These are phyloP conservation scores for Cricetomys ansorgei DNA, from an alignment of 2,113 vertebrate species.

Conservation along the genomic window DNA sequence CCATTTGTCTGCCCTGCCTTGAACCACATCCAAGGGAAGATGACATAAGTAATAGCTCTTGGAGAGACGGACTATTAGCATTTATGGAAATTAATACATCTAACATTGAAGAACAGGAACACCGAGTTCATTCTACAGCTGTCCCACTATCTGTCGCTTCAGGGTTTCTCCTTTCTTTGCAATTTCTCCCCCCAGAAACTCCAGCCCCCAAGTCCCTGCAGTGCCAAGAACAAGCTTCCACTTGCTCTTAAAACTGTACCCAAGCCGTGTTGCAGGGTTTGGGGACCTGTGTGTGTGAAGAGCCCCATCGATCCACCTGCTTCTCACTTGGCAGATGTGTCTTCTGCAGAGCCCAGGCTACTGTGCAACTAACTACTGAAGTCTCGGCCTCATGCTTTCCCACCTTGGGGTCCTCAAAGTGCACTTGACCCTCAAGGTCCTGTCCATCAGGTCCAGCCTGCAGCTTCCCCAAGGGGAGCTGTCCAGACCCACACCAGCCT, in stretches of 20 bases:
- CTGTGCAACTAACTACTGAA: neutral
- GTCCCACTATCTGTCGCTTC: slow-evolving; percentile 60
- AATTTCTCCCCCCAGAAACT: slow-evolving; percentile 32
- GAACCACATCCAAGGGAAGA: slow-evolving; percentile 63
- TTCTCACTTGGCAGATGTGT: neutral
- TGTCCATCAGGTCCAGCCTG: neutral
- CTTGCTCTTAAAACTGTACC: neutral
- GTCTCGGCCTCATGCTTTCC: neutral
- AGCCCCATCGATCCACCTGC: neutral
- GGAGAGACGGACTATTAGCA: slow-evolving; percentile 72
- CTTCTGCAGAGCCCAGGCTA: slow-evolving; percentile 41
- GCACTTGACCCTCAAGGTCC: neutral
- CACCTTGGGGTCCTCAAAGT: neutral
- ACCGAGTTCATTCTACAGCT: slow-evolving; percentile 68
- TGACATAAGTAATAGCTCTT: slow-evolving; percentile 78
- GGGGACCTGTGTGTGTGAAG: neutral
- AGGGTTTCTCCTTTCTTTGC: slow-evolving; percentile 52
- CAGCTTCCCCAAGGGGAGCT: neutral
- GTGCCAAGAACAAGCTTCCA: slow-evolving; percentile 10
- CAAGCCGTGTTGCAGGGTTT: neutral
- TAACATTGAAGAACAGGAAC: slow-evolving; percentile 37
- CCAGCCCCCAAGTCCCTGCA: neutral
- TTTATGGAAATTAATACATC: slow-evolving; percentile 79
- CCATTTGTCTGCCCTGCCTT: slow-evolving; percentile 34
- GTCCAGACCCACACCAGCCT: neutral